These are phyloP conservation scores for Ommatoiulus sabulosus DNA, from an alignment of 2,888 invertebrate species.

Conservation along the genomic window DNA sequence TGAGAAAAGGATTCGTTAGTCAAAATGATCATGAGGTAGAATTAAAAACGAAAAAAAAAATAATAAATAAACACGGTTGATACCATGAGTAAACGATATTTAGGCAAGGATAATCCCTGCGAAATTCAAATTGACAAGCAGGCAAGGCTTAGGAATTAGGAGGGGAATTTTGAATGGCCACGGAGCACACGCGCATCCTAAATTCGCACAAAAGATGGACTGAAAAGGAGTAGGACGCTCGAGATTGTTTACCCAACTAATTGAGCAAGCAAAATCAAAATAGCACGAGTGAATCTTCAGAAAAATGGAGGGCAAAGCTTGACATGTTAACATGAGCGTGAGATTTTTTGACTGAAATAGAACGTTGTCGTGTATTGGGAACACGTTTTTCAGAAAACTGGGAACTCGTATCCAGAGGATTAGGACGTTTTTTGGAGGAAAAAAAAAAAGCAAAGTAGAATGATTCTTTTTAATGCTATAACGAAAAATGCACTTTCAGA, in stretches of 20 bases:
- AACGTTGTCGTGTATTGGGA: constrained; percentile 16
- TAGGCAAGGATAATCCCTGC: background rate
- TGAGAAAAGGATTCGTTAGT: constrained; percentile 58
- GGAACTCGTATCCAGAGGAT: background rate
- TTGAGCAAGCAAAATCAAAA: constrained; percentile 31
- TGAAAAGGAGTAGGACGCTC: background rate
- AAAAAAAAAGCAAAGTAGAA: background rate
- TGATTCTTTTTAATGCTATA: background rate
- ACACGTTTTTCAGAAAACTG: background rate
- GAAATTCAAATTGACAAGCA: constrained; percentile 30
- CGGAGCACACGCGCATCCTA: background rate
- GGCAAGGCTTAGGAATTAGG: background rate
- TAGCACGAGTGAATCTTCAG: constrained; percentile 21
- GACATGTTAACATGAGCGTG: constrained; percentile 36
- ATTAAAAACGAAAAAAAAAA: constrained; percentile 44
- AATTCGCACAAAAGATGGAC: constrained; percentile 13
- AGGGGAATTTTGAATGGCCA: background rate
- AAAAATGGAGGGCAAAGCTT: constrained; percentile 35
- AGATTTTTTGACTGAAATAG: constrained; percentile 29
- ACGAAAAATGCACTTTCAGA: too few species aligned
- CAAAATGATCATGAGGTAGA: constrained; percentile 16
- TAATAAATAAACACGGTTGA: constrained; percentile 34
- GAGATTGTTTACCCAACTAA: constrained; percentile 12
- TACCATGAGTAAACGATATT: background rate
- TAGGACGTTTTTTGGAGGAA: background rate